Percentiles rank a stretch among this genome's conserved stretches.
phyloP scores from a whole-genome alignment of 2,113 vertebrate genomes.

The Grus americana region DNA sequence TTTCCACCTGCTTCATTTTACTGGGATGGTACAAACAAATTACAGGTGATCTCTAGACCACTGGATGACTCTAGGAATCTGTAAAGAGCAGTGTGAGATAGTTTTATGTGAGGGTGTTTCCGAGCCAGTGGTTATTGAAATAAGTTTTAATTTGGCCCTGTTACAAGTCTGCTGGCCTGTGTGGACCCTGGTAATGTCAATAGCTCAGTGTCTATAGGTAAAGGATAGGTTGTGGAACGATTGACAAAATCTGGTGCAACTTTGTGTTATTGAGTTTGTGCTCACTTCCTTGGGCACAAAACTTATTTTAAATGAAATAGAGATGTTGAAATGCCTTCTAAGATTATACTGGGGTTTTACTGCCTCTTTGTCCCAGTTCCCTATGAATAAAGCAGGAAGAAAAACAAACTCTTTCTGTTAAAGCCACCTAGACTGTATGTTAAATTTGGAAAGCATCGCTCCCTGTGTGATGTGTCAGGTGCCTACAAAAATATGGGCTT shows the following conservation, averaged over 20 bases:
- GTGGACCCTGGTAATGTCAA: background rate
- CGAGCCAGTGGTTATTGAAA: background rate
- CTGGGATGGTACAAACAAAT: background rate
- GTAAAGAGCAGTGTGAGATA: background rate
- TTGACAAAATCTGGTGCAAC: background rate
- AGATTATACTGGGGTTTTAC: background rate
- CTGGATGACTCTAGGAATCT: background rate
- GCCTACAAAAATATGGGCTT: background rate
- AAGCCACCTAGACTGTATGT: background rate
- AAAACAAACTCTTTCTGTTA: background rate
- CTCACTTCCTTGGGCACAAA: background rate
- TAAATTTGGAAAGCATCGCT: background rate
- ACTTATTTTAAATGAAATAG: background rate
- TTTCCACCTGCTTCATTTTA: background rate
- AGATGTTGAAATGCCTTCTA: background rate
- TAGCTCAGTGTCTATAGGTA: background rate
- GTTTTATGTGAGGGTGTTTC: background rate
- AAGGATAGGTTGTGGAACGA: background rate
- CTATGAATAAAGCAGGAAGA: background rate
- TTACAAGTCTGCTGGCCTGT: background rate
- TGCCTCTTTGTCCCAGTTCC: background rate
- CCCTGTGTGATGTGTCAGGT: background rate
- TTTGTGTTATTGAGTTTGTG: background rate
- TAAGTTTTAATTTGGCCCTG: background rate
- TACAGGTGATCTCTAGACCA: background rate